phyloP scores from a whole-genome alignment of 2,113 vertebrate genomes.

The Uria lomvia region DNA sequence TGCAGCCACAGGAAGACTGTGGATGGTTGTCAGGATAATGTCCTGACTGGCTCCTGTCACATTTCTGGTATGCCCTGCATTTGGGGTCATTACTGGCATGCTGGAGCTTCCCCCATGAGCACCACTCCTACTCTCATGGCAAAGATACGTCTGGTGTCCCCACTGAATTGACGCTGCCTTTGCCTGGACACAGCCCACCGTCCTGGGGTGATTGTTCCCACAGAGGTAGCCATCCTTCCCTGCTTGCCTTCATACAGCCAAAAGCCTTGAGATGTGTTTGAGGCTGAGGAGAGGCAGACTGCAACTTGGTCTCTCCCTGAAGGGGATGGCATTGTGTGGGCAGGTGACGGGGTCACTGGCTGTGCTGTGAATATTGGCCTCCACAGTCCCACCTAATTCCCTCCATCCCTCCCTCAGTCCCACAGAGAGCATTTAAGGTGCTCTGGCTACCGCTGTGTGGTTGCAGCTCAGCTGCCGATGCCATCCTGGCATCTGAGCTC shows the following conservation, averaged over 20 bases:
- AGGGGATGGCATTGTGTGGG: not conserved
- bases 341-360: not conserved
- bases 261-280: not conserved
- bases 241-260: not conserved
- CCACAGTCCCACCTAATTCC: not conserved
- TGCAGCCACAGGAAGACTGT: not conserved
- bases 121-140: not conserved
- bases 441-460: not conserved
- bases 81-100: not conserved
- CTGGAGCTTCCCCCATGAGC: not conserved
- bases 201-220: not conserved
- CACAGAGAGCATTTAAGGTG: not conserved
- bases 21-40: not conserved
- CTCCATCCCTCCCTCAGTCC: not conserved
- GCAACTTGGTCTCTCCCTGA: not conserved
- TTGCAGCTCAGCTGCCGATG: not conserved
- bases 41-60: not conserved
- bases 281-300: not conserved
- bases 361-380: not conserved
- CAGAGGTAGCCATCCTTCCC: not conserved
- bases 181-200: not conserved
- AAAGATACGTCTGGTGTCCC: not conserved
- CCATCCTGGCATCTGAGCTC: not conserved
- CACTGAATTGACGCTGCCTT: accelerated
- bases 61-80: not conserved